Conservation (phyloP, 2,113 vertebrate genomes). For the Hoplias malabaricus region DNA sequence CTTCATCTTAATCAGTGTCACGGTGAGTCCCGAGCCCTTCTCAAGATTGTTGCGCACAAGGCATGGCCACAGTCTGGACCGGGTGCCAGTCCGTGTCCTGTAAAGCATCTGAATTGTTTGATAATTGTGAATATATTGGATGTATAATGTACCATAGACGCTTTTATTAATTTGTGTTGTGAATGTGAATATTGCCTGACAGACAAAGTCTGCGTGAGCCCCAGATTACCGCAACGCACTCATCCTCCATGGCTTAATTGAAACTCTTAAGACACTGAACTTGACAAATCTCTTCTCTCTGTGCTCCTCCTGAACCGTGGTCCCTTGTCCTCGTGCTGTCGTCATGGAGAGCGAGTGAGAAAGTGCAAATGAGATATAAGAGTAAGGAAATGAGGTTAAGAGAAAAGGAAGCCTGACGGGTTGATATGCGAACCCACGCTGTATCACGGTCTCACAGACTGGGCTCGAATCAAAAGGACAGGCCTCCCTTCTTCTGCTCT, state of each 20-base stretch:
- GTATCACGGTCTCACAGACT: neutral
- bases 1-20: too few relatives aligned
- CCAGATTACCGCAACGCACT: neutral
- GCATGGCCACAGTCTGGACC: too few relatives aligned
- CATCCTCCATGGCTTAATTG: neutral
- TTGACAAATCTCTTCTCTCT: neutral
- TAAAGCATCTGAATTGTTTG: neutral
- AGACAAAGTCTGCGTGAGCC: neutral
- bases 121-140: neutral
- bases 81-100: too few relatives aligned
- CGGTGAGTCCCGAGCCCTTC: too few relatives aligned
- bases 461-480: neutral
- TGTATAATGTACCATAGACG: neutral
- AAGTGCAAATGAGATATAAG: neutral
- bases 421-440: constrained; percentile 2
- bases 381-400: neutral
- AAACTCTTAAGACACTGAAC: neutral
- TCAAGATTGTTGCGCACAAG: too few relatives aligned
- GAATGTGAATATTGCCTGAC: constrained; percentile 2
- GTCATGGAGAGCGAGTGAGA: neutral
- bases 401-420: neutral
- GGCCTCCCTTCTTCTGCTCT: neutral
- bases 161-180: constrained; percentile 2
- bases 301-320: neutral
- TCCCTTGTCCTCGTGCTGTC: neutral